Conservation (phyloP, 35 echinoderm and acorn worm species). For the Chiridota heheva region DNA sequence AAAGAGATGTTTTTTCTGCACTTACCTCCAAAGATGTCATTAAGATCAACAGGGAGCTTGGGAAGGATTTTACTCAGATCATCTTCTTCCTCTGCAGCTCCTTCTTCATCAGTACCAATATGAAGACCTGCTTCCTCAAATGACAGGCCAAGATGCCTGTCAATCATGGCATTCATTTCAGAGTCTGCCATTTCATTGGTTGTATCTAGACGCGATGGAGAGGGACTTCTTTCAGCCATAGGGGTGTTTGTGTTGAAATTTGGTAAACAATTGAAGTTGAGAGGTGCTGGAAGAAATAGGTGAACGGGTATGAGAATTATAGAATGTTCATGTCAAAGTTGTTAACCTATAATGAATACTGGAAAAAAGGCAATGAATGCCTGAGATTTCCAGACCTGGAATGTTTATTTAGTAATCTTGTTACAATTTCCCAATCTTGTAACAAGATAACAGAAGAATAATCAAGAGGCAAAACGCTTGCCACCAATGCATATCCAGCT, state of each 20-base stretch:
- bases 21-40: constrained; percentile 73
- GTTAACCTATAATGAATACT: too few species aligned
- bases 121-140: constrained; percentile 45
- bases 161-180: constrained; percentile 27
- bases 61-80: constrained; percentile 77
- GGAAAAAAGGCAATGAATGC: too few species aligned
- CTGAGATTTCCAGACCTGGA: too few species aligned
- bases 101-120: constrained; percentile 34
- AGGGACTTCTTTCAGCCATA: constrained; percentile 3
- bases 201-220: constrained; percentile 26
- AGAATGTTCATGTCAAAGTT: too few species aligned
- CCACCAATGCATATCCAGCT: too few species aligned
- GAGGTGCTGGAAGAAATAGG: constrained; percentile 9
- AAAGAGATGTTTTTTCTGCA: too few species aligned
- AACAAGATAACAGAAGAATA: too few species aligned
- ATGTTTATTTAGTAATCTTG: too few species aligned
- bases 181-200: constrained; percentile 19
- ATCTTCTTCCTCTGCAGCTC: constrained; percentile 51
- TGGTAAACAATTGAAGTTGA: constrained; percentile 36
- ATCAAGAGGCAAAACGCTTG: too few species aligned
- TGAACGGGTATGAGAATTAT: not conserved
- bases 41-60: constrained; percentile 70
- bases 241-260: constrained; percentile 44
- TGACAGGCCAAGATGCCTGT: constrained; percentile 40
- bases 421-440: too few species aligned